A percentile compares a stretch with the other conserved stretches of the same genome.
Conservation (phyloP, 2,113 vertebrate genomes). For the Hemichromis elongatus region DNA sequence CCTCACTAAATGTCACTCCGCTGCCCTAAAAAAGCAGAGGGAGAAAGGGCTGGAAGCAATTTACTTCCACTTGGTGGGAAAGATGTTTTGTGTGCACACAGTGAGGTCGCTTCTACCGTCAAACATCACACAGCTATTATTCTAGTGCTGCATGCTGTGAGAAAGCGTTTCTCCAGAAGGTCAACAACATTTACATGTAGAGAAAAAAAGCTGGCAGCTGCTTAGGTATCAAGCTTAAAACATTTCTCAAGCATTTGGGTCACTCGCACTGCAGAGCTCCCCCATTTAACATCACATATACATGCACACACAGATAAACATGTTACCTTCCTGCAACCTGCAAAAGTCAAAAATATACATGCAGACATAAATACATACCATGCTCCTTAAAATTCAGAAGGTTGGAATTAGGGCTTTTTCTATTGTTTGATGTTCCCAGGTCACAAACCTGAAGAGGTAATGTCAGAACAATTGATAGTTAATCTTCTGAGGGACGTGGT, state of each 20-base stretch:
- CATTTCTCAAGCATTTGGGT: neutral
- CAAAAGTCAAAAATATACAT: neutral
- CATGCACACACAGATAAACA: neutral
- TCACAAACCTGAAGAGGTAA: conserved; percentile 55
- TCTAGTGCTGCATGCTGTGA: neutral
- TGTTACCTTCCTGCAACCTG: neutral
- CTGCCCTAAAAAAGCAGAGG: neutral
- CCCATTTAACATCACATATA: neutral
- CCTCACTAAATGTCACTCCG: conserved; percentile 60
- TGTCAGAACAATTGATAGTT: conserved; percentile 43
- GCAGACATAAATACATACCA: neutral
- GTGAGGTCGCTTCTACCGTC: conserved; percentile 20
- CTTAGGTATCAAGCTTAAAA: neutral
- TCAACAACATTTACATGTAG: conserved; percentile 47
- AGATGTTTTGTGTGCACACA: conserved; percentile 13
- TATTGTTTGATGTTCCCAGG: conserved; percentile 34
- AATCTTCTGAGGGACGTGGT: conserved; percentile 28
- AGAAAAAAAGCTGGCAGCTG: conserved; percentile 18
- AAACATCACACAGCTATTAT: conserved; percentile 34
- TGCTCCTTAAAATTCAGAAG: conserved; percentile 24
- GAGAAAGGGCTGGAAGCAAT: conserved; percentile 16
- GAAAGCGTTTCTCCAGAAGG: conserved; percentile 19
- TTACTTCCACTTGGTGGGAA: conserved; percentile 45
- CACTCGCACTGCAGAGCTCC: neutral
- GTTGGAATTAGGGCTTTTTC: conserved; percentile 51